phyloP scores from a whole-genome alignment of 2,888 invertebrate species.

The Pimpla rufipes region DNA sequence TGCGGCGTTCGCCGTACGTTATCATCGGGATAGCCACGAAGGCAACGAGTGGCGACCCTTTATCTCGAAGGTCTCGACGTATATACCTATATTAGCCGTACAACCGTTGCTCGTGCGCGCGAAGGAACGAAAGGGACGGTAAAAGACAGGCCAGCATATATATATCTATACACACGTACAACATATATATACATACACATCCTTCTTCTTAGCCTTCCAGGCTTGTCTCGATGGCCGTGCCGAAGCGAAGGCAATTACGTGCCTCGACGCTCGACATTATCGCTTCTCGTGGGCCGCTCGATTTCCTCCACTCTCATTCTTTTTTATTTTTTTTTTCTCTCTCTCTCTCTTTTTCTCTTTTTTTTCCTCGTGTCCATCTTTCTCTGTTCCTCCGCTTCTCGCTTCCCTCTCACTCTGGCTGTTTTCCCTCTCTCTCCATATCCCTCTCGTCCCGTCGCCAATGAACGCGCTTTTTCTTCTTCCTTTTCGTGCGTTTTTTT shows the following conservation, averaged over 20 bases:
- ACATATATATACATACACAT: slow-evolving; percentile 36
- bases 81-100: slow-evolving; percentile 63
- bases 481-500: slow-evolving; percentile 47
- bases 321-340: slow-evolving; percentile 48
- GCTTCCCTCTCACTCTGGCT: slow-evolving; percentile 71
- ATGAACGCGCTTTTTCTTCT: slow-evolving; percentile 48
- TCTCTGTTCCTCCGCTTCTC: slow-evolving; percentile 53
- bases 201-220: slow-evolving; percentile 62
- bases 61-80: slow-evolving; percentile 52
- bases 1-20: slow-evolving; percentile 51
- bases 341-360: slow-evolving; percentile 43
- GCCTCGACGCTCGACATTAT: slow-evolving; percentile 80
- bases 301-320: slow-evolving; percentile 75
- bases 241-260: slow-evolving; percentile 82
- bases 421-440: slow-evolving; percentile 61
- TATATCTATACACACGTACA: slow-evolving; percentile 6
- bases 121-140: slow-evolving; percentile 36
- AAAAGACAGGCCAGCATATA: slow-evolving; percentile 26
- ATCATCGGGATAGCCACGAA: slow-evolving; percentile 58
- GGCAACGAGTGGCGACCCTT: slow-evolving; percentile 56
- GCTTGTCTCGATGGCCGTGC: slow-evolving; percentile 69
- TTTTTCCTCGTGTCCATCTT: slow-evolving; percentile 39
- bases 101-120: slow-evolving; percentile 31
- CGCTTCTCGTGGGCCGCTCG: slow-evolving; percentile 76
- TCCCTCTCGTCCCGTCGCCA: slow-evolving; percentile 45